These are phyloP conservation scores for Ceratina japonica DNA, from an alignment of 1,140 invertebrate species.

Conservation along the genomic window DNA sequence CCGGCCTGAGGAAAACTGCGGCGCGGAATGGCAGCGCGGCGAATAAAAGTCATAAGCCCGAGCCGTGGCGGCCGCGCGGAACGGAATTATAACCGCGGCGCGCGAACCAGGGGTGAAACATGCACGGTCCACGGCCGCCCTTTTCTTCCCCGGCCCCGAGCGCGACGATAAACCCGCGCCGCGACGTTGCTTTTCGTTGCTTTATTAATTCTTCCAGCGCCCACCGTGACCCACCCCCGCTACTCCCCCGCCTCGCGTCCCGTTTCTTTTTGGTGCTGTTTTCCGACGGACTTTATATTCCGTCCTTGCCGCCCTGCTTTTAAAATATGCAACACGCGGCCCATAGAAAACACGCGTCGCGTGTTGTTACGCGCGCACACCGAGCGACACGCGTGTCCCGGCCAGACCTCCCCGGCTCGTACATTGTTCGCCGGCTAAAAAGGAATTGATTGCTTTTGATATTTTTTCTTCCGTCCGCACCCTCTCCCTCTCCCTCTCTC, in stretches of 20 bases:
- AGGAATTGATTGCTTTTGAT: conserved; percentile 49
- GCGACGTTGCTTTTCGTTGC: conserved; percentile 34
- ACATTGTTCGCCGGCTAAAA: conserved; percentile 27
- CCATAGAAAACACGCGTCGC: background rate
- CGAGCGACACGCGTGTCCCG: background rate
- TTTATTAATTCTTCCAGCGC: conserved; percentile 41
- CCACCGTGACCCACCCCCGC: background rate
- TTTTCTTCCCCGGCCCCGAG: conserved; percentile 25
- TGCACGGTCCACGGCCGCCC: background rate
- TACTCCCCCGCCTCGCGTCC: background rate
- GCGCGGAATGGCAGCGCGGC: conserved; percentile 42
- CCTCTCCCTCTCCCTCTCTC: too few species aligned
- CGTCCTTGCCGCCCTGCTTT: conserved; percentile 32
- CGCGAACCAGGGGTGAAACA: background rate
- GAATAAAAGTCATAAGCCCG: conserved; percentile 63
- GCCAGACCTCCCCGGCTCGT: background rate
- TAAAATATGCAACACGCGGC: conserved; percentile 38
- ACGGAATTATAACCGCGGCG: conserved; percentile 33
- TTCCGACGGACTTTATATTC: conserved; percentile 42
- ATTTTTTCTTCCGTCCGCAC: background rate
- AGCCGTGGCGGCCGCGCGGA: conserved; percentile 1
- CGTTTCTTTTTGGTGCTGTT: conserved; percentile 1
- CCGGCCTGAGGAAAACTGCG: conserved; percentile 56
- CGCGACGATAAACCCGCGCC: conserved; percentile 30
- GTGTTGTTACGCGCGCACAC: conserved; percentile 11